Base-by-base conservation (phyloP, 2,888 invertebrate species). In the Eupithecia abbreviata region DNA sequence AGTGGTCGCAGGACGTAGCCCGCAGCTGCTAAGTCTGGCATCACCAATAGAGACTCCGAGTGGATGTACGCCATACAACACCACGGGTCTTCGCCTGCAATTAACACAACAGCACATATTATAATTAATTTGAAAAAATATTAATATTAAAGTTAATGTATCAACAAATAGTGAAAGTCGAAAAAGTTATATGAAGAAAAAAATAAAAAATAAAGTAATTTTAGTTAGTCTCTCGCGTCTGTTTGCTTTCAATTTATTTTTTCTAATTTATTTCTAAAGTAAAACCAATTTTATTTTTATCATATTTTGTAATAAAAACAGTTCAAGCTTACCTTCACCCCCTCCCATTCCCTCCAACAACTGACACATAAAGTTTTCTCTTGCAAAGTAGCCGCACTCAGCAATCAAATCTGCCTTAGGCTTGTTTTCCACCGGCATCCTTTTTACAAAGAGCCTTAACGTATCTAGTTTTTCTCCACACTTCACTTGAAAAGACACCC, bases 391-490 rank as follows among this genome's bases (percentile, higher is more conserved):
- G 67, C 90, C 83, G 66, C 85, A 82, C 4, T 84, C 83, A 0
- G 85, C 74, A 2, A 94, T 92, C 72, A 91, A 91, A 1, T 90
- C 86, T 0, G 90, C 89, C 79, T 94, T 94, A 2, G 90, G 89
- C 71, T 87, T 81, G 76, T 94, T 93, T 5, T 66, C 76, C 2
- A 82, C 67, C 15, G 94, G 93, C 12, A 93, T 47, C 12, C 86
- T 83, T 82, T 93, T 94, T n/a, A 93, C 83, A 73, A 94, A 94
- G 30, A 94, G 80, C 2, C 85, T 80, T 6, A 92, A 80, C 49
- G 83, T 72, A 71, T 82, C 81, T 9, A 80, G 49, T 0, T 79
- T n/a, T 0, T 82, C 88, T 2, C 79, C 77, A 70, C 71, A 71
- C 62, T 73, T 77, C 15, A 91, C 87, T 7, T 82, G 79, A 1